phyloP scores from a whole-genome alignment of 2,797 vertebrate genomes.

The Darevskia mixta region DNA sequence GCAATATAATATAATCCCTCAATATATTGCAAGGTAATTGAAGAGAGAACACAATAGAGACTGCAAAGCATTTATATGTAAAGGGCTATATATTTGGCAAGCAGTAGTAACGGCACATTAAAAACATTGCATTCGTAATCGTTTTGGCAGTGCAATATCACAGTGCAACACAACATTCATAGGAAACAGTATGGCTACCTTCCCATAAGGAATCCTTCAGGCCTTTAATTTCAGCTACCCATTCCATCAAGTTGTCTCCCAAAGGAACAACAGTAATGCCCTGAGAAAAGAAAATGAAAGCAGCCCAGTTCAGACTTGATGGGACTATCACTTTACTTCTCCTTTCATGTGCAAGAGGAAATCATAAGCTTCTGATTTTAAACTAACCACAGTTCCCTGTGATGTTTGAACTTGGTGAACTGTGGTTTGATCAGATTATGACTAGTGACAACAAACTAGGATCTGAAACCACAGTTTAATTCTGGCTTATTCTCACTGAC shows the following conservation, averaged over 20 bases:
- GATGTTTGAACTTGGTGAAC: neutral
- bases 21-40: neutral
- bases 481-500: neutral
- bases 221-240: conserved; percentile 69
- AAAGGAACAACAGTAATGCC: conserved; percentile 62
- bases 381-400: neutral
- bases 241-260: conserved; percentile 61
- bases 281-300: conserved; percentile 48
- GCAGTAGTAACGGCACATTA: neutral
- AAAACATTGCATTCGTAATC: neutral
- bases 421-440: neutral
- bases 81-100: neutral
- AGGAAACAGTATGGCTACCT: conserved; percentile 58
- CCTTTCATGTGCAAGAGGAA: neutral
- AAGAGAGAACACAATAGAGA: neutral
- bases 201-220: conserved; percentile 72
- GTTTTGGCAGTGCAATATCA: neutral
- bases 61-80: neutral
- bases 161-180: neutral
- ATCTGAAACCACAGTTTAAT: neutral
- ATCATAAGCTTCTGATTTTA: neutral
- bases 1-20: neutral
- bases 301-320: neutral
- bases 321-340: neutral
- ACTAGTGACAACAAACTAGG: neutral